phyloP scores from a whole-genome alignment of 2,888 invertebrate species.

The Drosophila limbata region DNA sequence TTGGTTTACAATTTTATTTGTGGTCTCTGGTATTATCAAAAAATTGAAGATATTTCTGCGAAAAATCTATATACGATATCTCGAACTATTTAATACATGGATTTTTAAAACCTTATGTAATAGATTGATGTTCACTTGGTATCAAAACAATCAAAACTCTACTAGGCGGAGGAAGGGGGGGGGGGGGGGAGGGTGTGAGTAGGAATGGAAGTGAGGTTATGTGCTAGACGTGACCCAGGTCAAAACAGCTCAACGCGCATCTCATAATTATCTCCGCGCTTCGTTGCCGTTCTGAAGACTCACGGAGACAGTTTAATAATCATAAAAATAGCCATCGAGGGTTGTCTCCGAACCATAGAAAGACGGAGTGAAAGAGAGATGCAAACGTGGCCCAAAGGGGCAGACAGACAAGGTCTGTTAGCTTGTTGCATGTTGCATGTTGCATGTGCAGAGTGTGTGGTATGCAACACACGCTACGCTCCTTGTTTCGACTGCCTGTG shows the following conservation, averaged over 20 bases:
- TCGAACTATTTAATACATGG: no score
- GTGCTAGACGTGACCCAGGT: slow-evolving; percentile 37
- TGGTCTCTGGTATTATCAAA: no score
- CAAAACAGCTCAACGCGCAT: slow-evolving; percentile 68
- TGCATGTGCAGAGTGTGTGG: slow-evolving; percentile 47
- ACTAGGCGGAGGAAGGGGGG: background rate
- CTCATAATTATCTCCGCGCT: slow-evolving; percentile 80
- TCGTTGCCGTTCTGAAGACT: slow-evolving; percentile 72
- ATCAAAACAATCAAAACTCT: background rate
- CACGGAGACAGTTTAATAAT: slow-evolving; percentile 79
- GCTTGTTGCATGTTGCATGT: slow-evolving; percentile 57
- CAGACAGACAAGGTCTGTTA: slow-evolving; percentile 17
- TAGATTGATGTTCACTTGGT: background rate
- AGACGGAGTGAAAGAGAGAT: background rate
- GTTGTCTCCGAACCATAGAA: slow-evolving; percentile 15
- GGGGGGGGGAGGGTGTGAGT: no score
- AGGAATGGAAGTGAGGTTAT: slow-evolving; percentile 12
- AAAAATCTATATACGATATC: no score
- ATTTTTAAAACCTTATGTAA: background rate
- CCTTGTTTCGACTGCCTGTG: slow-evolving; percentile 20
- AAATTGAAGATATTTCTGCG: no score
- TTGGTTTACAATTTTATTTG: no score
- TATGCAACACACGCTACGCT: slow-evolving; percentile 52
- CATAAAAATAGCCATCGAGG: slow-evolving; percentile 50
- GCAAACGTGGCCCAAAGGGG: slow-evolving; percentile 17